A percentile compares a stretch with the other conserved stretches of the same genome.
phyloP scores from a whole-genome alignment of 1,140 invertebrate species.

The Cepaea nemoralis region DNA sequence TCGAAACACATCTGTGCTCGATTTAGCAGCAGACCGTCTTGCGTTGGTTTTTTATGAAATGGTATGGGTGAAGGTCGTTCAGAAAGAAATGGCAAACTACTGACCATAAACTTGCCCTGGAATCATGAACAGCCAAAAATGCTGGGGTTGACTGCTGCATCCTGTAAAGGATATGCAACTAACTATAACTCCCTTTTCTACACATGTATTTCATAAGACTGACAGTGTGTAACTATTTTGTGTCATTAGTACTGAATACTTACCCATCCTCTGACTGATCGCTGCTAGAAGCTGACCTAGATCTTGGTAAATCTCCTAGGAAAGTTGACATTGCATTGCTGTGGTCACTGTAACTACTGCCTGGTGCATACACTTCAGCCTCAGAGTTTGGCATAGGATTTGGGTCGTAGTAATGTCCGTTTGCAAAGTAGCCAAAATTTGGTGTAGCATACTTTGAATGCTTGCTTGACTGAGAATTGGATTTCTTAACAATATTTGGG shows the following conservation, averaged over 20 bases:
- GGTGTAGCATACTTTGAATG: conserved; percentile 14
- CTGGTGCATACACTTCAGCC: conserved; percentile 63
- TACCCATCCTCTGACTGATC: conserved; percentile 46
- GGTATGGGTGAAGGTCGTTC: no score
- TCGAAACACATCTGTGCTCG: no score
- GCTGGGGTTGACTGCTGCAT: no score
- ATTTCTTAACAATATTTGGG: conserved; percentile 21
- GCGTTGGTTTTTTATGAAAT: no score
- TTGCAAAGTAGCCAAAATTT: conserved; percentile 59
- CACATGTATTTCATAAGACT: neutral
- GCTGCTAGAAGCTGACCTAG: conserved; percentile 48
- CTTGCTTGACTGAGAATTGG: neutral
- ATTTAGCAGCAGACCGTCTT: no score
- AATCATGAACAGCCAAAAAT: no score
- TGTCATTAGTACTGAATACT: conserved; percentile 24
- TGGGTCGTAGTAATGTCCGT: conserved; percentile 66
- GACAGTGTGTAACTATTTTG: neutral
- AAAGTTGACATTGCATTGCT: conserved; percentile 66
- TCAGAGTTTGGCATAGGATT: conserved; percentile 52
- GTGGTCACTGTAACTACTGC: conserved; percentile 66
- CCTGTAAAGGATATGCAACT: no score
- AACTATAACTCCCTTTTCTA: neutral
- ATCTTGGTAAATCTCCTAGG: conserved; percentile 51
- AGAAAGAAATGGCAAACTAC: no score
- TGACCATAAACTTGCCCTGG: no score